These are phyloP conservation scores for Micoletzkya japonica DNA, from an alignment of 2,888 invertebrate genomes.

Conservation along the genomic window DNA sequence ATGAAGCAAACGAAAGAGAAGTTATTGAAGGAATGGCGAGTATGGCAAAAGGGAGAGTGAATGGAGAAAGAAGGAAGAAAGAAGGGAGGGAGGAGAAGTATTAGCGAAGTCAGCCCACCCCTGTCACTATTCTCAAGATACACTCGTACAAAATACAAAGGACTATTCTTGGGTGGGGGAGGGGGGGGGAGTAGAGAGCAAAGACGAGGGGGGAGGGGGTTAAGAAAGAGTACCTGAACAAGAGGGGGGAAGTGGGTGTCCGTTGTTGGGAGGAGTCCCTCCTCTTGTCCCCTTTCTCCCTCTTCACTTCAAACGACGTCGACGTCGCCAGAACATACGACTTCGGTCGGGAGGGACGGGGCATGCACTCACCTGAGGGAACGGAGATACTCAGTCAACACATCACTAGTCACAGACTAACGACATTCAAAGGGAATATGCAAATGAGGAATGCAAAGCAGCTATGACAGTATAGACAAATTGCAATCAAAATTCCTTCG, in stretches of 20 bases:
- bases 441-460: too few species aligned
- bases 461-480: too few species aligned
- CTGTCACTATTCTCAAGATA: too few species aligned
- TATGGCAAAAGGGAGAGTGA: background rate
- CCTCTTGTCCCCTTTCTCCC: slow-evolving; percentile 1
- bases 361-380: too few species aligned
- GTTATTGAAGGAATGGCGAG: slow-evolving; percentile 23
- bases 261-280: slow-evolving; percentile 4
- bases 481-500: too few species aligned
- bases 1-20: slow-evolving; percentile 12
- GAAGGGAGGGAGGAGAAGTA: background rate
- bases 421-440: too few species aligned
- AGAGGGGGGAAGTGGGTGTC: slow-evolving; percentile 3
- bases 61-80: background rate
- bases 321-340: slow-evolving; percentile 51
- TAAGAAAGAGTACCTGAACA: background rate
- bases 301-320: slow-evolving; percentile 23
- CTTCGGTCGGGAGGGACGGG: slow-evolving; percentile 44
- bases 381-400: too few species aligned
- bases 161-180: background rate
- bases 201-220: background rate
- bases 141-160: too few species aligned
- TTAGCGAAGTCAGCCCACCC: background rate
- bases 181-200: background rate
- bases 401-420: too few species aligned